Base-by-base conservation (phyloP, 2,113 vertebrate species). In the Cathartes aura region DNA sequence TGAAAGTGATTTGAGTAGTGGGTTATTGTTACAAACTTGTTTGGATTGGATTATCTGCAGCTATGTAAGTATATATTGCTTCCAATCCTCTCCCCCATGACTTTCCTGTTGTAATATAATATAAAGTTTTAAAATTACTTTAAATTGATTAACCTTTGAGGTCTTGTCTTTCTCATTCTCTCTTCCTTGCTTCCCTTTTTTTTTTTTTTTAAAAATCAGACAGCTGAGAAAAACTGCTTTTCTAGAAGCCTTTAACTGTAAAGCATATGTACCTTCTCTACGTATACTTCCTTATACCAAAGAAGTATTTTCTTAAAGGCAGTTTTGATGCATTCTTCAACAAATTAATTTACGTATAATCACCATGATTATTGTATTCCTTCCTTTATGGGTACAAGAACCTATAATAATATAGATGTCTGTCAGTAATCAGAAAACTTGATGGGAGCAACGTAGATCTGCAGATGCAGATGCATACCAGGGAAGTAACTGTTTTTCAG, bases 31-130 rank as follows among this genome's bases (percentile, higher is more conserved):
- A 47, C 56, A 48, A 86, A 52, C 36, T 62, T 82, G 8, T 71
- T 94, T 82, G n/a, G 20, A 56, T 71, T 89, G 60, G n/a, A 89
- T 75, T 91, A 18, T 84, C n/a, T 84, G 52, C 29, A 72, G n/a
- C 36, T 74, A 36, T 72, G 9, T 84, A 60, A 52, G 14, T 68
- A 82, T 38, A 43, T 55, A 79, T 68, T 67, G 20, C 55, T 63
- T 96, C 15, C n/a, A 91, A 7, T 67, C 6, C 18, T 58, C 29
- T 89, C 12, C 12, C 12, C 20, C 20, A 55, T 79, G 75, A 74
- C 18, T 91, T 81, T 60, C 23, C 10, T 67, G 17, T 38, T 78
- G 59, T 47, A 73, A 70, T 36, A 66, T 27, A 75, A 80, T 55
- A 30, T 3, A 40, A 76, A 11, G 8, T 71, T 91, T 91, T 34